Base-by-base conservation (phyloP, 2,888 invertebrate genomes). In the Sesia apiformis region DNA sequence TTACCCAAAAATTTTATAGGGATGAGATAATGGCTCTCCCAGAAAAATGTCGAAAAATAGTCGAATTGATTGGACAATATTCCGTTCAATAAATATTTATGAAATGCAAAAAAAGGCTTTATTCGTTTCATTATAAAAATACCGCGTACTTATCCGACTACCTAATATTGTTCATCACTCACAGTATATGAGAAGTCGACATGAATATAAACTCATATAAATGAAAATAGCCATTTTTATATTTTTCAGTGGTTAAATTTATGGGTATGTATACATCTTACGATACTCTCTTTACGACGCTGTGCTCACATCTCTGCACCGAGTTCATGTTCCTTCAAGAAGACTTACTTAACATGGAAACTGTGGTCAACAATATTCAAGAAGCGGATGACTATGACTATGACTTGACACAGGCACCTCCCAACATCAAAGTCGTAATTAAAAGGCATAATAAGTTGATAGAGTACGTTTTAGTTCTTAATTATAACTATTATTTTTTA, bases 401-500 rank as follows among this genome's bases (percentile, higher is more conserved):
- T 6, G 4, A 50, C 38, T 5, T 8, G 8, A 8, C 3, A 6
- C 38, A 41, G 39, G n/a, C 49, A 23, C 23, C 23, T 23, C 23
- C 23, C 23, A 42, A n/a, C n/a, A 56, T 58, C n/a, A 57, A 68
- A 46, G 54, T 60, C 53, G 55, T 81, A 40, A 60, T 81, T 40
- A 58, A 51, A 42, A 69, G 57, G 54, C 82, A 84, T 58, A 80
- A 81, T 58, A 69, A 63, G 53, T 58, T 83, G 38, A 72, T 80
- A 40, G 58, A 59, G 84, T 83, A 58, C 67, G 69, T 49, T 5
- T 38, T 51, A 42, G 42, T n/a, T 5, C 7, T 7, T 6, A 3
- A 39, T 23, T 7, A 6, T 7, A 42, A 6, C 5, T 42, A 1
- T 42, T 7, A 23, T 23, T 23, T 23, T 23, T 23, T 23, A 23